phyloP scores from a whole-genome alignment of 1,140 invertebrate genomes.

The Nymphalis io region DNA sequence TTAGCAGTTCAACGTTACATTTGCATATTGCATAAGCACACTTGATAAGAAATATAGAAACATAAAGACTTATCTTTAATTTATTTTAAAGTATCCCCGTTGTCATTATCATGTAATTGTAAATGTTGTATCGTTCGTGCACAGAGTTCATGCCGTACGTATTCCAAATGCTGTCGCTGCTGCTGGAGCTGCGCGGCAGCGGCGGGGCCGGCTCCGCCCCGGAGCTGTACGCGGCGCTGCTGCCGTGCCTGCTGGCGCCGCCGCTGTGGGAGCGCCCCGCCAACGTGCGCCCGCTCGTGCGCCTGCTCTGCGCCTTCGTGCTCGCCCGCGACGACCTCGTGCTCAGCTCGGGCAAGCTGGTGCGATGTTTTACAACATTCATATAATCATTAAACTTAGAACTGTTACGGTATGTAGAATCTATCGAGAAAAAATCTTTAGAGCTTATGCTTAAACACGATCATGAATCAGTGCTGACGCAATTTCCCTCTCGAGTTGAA shows the following conservation, averaged over 20 bases:
- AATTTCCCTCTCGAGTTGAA: no score
- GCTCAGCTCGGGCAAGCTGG: conserved; percentile 85
- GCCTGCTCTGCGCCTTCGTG: conserved; percentile 93
- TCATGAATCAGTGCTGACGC: no score
- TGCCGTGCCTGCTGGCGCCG: conserved; percentile 93
- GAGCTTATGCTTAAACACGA: no score
- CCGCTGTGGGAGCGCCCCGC: conserved; percentile 95
- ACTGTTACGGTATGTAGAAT: no score
- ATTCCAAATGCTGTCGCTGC: conserved; percentile 96
- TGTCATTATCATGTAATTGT: not conserved
- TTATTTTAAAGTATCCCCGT: no score
- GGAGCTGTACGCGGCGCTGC: conserved; percentile 92
- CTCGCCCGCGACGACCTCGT: conserved; percentile 88
- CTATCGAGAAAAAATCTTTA: no score
- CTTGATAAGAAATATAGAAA: no score
- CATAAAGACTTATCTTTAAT: no score
- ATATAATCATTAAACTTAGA: no score
- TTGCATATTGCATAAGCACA: no score
- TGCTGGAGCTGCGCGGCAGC: conserved; percentile 90
- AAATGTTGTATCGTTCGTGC: conserved; percentile 27
- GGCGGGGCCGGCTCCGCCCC: conserved; percentile 82
- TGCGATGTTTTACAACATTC: conserved; percentile 51
- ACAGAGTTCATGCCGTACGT: conserved; percentile 98
- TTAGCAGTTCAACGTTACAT: no score
- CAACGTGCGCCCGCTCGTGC: conserved; percentile 94